Conservation (phyloP, 2,888 invertebrate species). For the Troglohyphantes excavatus region DNA sequence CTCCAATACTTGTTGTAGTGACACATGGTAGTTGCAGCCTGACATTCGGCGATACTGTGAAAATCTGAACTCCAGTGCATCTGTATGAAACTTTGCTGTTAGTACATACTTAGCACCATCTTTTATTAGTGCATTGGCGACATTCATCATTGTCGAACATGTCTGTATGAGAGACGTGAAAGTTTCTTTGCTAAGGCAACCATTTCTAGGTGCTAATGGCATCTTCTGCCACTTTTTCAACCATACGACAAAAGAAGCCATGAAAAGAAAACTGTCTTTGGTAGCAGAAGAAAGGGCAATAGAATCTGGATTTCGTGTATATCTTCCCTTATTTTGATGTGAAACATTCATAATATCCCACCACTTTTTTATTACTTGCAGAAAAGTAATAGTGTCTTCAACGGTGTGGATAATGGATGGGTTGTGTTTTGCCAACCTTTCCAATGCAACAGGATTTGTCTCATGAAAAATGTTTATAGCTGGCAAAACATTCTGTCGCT, state of each 20-base stretch:
- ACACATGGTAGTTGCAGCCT: conserved; percentile 33
- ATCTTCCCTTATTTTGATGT: neutral
- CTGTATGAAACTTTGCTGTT: conserved; percentile 19
- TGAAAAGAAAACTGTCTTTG: neutral
- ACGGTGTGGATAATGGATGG: neutral
- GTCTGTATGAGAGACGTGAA: conserved; percentile 34
- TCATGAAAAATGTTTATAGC: neutral
- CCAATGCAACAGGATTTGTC: neutral
- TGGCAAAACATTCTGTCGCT: conserved; percentile 12
- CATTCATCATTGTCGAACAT: neutral
- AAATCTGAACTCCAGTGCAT: conserved; percentile 22
- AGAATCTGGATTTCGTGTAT: conserved; percentile 4
- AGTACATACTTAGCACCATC: conserved; percentile 1
- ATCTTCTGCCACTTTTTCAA: conserved; percentile 10
- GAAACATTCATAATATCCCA: conserved; percentile 38
- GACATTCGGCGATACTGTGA: conserved; percentile 41
- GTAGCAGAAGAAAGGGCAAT: neutral
- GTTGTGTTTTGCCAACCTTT: neutral
- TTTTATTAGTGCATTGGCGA: neutral
- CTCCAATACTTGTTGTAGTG: conserved; percentile 25
- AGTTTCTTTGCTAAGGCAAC: conserved; percentile 32
- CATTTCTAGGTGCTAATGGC: neutral
- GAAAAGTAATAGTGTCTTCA: neutral
- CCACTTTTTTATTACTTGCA: conserved; percentile 18
- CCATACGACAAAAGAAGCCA: neutral